Base-by-base conservation (phyloP, 1,140 invertebrate genomes). In the Pseudoatta argentina region DNA sequence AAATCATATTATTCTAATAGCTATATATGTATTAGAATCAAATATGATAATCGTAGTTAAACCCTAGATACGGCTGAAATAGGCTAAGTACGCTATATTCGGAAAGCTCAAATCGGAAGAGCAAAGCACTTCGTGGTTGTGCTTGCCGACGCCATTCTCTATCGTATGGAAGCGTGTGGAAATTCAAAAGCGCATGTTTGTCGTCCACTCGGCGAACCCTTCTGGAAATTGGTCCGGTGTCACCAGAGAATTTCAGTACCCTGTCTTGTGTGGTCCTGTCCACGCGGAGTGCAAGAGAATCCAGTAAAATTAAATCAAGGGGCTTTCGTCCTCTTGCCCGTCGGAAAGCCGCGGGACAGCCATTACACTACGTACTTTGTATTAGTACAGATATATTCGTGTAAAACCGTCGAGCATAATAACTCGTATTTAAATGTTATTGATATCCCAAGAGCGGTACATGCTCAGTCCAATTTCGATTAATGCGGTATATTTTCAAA, bases 181-280 rank as follows among this genome's bases (percentile, higher is more conserved):
- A 77, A 93, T 91, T 91, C 89, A 90, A 92, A 91, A 91, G 91
- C 86, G 67, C 79, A 91, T 94, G 91, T 93, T 93, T 93, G 92
- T 90, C 87, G 88, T 93, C 91, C 92, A 91, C 92, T 92, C 81
- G 86, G 69, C 73, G 81, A 67, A 82, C 90, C 87, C 89, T 91
- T 88, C 87, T 85, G 88, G 75, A 92, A 93, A 93, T 93, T 93
- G 91, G 89, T 91, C 87, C 61, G 86, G 86, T 86, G 90, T 91
- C 92, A 86, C 78, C 88, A 48, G 89, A 89, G 83, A 91, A 91
- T 92, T 91, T 91, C 82, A 91, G 86, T 76, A 88, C 77, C 73
- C 86, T 86, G 87, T 90, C 78, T 57, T 48, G 48, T 48, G 55
- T 24, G 61, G 79, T 81, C 51, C 75, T 86, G 86, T 64, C 78